phyloP scores from a whole-genome alignment of 2,797 vertebrate genomes.

The Halcyon smyrnensis region DNA sequence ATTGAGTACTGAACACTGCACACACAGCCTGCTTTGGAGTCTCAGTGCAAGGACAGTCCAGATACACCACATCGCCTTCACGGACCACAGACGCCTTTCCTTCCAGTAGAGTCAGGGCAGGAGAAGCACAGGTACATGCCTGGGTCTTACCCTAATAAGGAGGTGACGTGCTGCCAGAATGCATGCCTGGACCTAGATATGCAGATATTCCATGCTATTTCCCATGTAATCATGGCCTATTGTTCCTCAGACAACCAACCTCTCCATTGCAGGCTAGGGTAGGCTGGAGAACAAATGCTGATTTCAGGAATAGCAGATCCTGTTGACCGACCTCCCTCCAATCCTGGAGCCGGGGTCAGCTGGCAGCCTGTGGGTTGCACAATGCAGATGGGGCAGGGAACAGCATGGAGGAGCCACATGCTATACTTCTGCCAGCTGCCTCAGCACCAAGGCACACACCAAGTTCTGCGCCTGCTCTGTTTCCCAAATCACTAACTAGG shows the following conservation, averaged over 20 bases:
- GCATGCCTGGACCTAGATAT: neutral
- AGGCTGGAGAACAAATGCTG: neutral
- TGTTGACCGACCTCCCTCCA: neutral
- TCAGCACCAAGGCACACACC: rapidly evolving
- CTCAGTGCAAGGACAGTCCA: neutral
- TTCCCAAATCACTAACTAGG: neutral
- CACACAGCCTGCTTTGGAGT: neutral
- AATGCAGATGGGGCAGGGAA: neutral
- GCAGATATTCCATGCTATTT: neutral
- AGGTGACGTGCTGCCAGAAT: neutral
- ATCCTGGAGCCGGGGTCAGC: neutral
- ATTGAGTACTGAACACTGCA: neutral
- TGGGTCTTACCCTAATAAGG: neutral
- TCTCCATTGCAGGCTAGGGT: neutral
- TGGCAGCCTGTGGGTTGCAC: neutral
- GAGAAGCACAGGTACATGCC: neutral
- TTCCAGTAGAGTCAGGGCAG: neutral
- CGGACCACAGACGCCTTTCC: neutral
- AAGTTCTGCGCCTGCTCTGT: neutral
- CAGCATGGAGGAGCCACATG: neutral
- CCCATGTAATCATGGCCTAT: neutral
- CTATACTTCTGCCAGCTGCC: neutral
- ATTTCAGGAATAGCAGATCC: neutral
- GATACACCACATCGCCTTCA: neutral
- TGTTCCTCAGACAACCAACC: neutral